These are phyloP conservation scores for Metopolophium dirhodum DNA, from an alignment of 1,140 invertebrate genomes.

Conservation along the genomic window DNA sequence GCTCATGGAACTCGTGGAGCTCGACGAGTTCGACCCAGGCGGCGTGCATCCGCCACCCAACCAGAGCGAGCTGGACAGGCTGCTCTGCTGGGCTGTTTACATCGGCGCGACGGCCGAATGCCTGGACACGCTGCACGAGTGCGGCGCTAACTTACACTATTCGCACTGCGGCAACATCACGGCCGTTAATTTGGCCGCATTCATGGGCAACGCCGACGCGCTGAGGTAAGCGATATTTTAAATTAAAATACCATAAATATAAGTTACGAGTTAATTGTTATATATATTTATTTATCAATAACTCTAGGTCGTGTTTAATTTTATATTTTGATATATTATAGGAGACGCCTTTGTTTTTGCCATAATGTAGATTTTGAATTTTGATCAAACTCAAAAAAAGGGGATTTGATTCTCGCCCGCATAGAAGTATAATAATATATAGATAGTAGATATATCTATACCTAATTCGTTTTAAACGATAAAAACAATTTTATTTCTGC, in stretches of 20 bases:
- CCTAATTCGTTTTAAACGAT: background rate
- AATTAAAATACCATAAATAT: background rate
- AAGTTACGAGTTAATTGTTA: background rate
- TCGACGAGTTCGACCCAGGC: slow-evolving; percentile 68
- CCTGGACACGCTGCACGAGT: slow-evolving; percentile 68
- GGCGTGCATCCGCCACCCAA: slow-evolving; percentile 55
- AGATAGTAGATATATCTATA: background rate
- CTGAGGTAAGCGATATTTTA: slow-evolving; percentile 61
- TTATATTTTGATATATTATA: background rate
- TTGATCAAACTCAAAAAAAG: background rate
- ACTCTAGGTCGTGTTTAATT: background rate
- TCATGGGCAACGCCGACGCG: slow-evolving; percentile 76
- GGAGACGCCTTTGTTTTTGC: background rate
- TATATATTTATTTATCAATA: background rate
- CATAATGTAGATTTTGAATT: background rate
- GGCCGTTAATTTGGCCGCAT: slow-evolving; percentile 77
- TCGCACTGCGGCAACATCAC: slow-evolving; percentile 70
- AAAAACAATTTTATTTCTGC: background rate
- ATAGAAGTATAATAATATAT: background rate
- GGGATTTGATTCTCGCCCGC: background rate
- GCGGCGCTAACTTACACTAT: slow-evolving; percentile 74
- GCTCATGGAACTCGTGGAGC: slow-evolving; percentile 75
- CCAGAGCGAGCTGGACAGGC: slow-evolving; percentile 62
- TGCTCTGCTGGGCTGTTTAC: slow-evolving; percentile 75
- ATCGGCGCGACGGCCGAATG: slow-evolving; percentile 70